Percentiles rank a stretch among this genome's conserved stretches.
These are phyloP conservation scores for Drosophila kuntzei DNA, from an alignment of 2,888 invertebrate genomes.

Conservation along the genomic window DNA sequence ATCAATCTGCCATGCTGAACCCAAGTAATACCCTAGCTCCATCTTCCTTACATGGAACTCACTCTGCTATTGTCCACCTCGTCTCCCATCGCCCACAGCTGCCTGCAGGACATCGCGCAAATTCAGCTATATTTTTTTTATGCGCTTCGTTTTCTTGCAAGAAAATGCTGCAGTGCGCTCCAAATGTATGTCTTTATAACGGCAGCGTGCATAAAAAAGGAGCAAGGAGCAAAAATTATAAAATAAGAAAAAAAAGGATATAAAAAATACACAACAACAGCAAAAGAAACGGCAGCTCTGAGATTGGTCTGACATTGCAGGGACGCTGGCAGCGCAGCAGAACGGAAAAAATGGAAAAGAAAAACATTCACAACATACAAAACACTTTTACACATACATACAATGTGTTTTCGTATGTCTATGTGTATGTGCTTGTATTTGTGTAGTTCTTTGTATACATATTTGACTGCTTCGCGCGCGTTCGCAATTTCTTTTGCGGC, in stretches of 20 bases:
- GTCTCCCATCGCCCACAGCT: constrained; percentile 19
- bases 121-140: constrained; percentile 74
- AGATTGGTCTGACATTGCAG: constrained; percentile 47
- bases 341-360: constrained; percentile 42
- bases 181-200: constrained; percentile 79
- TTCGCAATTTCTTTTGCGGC: constrained; percentile 74
- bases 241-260: constrained; percentile 60
- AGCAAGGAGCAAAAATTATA: constrained; percentile 71
- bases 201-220: constrained; percentile 74
- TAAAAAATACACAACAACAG: constrained; percentile 33
- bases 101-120: constrained; percentile 68
- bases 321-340: constrained; percentile 27
- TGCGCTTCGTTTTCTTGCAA: constrained; percentile 70
- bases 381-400: constrained; percentile 60
- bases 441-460: constrained; percentile 63
- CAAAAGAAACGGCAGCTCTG: constrained; percentile 34
- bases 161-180: constrained; percentile 77
- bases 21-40: constrained; percentile 26
- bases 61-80: constrained; percentile 6
- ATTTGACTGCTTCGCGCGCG: constrained; percentile 75
- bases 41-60: constrained; percentile 13
- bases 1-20: constrained; percentile 76
- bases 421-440: constrained; percentile 43
- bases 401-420: constrained; percentile 34
- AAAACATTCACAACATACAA: constrained; percentile 76